Conservation (phyloP, 2,888 invertebrate species). For the Tortricodes alternella region DNA sequence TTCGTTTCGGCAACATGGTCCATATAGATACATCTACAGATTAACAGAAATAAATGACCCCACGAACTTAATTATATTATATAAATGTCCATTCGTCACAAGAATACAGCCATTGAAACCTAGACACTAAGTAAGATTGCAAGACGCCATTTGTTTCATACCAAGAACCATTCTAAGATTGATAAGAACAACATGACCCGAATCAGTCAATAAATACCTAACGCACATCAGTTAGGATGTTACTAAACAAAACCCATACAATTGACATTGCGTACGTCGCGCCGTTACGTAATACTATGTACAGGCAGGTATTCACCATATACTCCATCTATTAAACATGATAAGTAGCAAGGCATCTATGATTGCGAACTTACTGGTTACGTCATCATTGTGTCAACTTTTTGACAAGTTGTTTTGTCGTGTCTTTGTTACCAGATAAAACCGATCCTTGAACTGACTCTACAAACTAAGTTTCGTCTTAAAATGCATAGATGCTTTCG, state of each 20-base stretch:
- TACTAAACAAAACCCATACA: constrained; percentile 27
- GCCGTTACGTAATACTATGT: constrained; percentile 22
- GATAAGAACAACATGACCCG: constrained; percentile 16
- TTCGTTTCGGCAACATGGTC: too few relatives aligned
- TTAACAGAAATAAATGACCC: background rate
- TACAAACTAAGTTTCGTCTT: background rate
- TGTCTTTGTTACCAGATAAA: constrained; percentile 56
- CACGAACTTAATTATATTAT: background rate
- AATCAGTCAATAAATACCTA: constrained; percentile 25
- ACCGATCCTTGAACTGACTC: constrained; percentile 35
- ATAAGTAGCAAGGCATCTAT: constrained; percentile 25
- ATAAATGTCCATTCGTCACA: background rate
- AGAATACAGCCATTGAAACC: background rate
- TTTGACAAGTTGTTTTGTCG: constrained; percentile 59
- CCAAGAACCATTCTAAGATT: constrained; percentile 9
- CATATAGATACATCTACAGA: too few relatives aligned
- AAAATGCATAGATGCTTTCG: constrained; percentile 23
- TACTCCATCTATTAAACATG: constrained; percentile 14
- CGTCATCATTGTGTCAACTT: constrained; percentile 59
- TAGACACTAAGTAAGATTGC: constrained; percentile 3
- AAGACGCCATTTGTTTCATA: constrained; percentile 16
- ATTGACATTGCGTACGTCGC: constrained; percentile 28
- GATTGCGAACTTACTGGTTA: constrained; percentile 40
- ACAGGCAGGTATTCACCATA: constrained; percentile 26
- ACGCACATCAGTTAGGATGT: constrained; percentile 24